Base-by-base conservation (phyloP, 2,113 vertebrate genomes). In the Semicossyphus pulcher region DNA sequence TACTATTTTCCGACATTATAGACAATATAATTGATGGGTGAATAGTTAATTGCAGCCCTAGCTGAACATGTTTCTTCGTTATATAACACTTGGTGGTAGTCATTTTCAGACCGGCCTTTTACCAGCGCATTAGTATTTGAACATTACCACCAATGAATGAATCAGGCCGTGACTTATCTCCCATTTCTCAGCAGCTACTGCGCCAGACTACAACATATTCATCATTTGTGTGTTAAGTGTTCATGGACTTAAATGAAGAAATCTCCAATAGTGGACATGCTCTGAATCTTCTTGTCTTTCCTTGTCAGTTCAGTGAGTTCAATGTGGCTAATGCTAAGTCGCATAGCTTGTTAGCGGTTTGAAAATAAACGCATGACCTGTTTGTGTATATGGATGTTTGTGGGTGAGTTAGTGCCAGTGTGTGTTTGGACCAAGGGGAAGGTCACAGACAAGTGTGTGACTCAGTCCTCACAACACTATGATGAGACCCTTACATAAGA, bases 401-500 rank as follows among this genome's bases (percentile, higher is more conserved):
- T 57, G 59, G 62, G 26, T 3, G 56, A 45, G 20, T 52, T 51
- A 52, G 54, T 45, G 39, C 31, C 21, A 41, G 18, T 47, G 47
- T 69, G 31, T 20, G 28, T 61, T 70, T 39, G 32, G 57, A 79
- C 28, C 8, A 31, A 64, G 26, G 51, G 58, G 69, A 65, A 87
- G 78, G 84, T 91, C 76, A 76, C 12, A 68, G 67, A 76, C 41
- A 54, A 85, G 71, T 12, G 12, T 67, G 44, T 91, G 87, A 89
- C 58, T 91, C 86, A 86, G 44, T 48, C 47, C 45, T 82, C 56
- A n/a, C 48, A 62, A 74, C 45, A 36, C 59, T 54, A 52, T 70
- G 62, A 60, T 64, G 18, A 44, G 36, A 54, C 6, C 41, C 39
- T 85, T 80, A 83, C 49, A 66, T 78, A 84, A 81, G 28, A 63